Base-by-base conservation (phyloP, 2,888 invertebrate genomes). In the Beris morrisii region DNA sequence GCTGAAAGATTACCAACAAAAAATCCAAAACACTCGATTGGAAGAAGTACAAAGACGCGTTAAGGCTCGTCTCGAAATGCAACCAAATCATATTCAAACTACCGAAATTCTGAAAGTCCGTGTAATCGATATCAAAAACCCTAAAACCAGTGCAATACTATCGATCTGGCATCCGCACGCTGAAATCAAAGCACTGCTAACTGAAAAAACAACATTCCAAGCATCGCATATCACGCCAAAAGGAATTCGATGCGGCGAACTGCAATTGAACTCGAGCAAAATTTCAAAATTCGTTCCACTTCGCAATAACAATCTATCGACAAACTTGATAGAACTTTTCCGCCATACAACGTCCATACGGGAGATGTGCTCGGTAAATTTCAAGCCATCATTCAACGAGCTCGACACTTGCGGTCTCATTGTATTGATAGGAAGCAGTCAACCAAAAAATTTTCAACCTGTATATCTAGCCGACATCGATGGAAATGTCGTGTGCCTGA, bases 371-470 rank as follows among this genome's bases (percentile, higher is more conserved):
- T 71, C 74, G 15, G 59, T 71, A 15, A 75, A 73, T 50, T 82
- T 82, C 69, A 74, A 76, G 67, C 83, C 85, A 4, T 69, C 76
- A 9, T 88, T 87, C 74, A 85, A 86, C 69, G 92, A 92, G 82
- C 83, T 91, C 70, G 92, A 93, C 78, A 86, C 88, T 9, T 84
- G 88, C 4, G 92, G 92, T 2, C 73, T 90, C 3, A 83, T 92
- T 46, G 82, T 88, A 30, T 78, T 82, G 66, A 81, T 87, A 45
- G 71, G 13, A 12, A 30, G 32, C 22, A 22, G 1, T 5, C 22
- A 32, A 57, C 56, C 32, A n/a, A 67, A 66, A 63, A 71, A 67
- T 61, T 74, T 73, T 66, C 88, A 88, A 78, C 84, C 84, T 67
- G 78, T 88, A 0, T 88, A 86, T 78, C 57, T 88, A 15, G 78